Evolutionary conservation across 2,113 vertebrate species (phyloP), one percentile per base, ranked within the genome.

Genomic region (Pycnonotus jocosus): DNA sequence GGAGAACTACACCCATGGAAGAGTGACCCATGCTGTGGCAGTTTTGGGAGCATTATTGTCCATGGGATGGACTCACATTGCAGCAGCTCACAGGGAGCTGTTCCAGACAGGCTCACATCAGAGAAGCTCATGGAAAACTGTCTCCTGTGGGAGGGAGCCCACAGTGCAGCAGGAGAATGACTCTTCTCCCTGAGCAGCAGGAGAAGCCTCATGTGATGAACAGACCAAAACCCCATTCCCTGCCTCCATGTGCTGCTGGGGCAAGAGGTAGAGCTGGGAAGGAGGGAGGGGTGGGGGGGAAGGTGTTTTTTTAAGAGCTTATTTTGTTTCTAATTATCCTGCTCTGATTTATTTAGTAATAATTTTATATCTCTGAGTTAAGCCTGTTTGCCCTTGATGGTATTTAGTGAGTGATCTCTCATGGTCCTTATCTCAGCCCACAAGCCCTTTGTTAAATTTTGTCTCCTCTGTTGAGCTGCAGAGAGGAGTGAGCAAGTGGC

Each of bases 81-180:
- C 42, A 65, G 30, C 50, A 74, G 40, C 13, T 74, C 15, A 3
- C 30, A 56, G 3, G 15, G 12, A n/a, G 10, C 15, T 48, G n/a
- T 2, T 73, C 7, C 14, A 57, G 24, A 48, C n/a, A 16, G 24
- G 40, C 15, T 28, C 35, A 30, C 0, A 0, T 7, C 1, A 0
- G 15, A 48, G 50, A 56, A 64, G 23, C 9, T 48, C 2, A 24
- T 5, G 12, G 35, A 24, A 54, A 74, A 8, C 15, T 30, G 23
- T 28, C 28, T 47, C 40, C 48, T 27, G 8, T 54, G 60, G 30
- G 60, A 85, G 24, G 15, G 4, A n/a, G 15, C 14, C 13, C 40
- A 47, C 2, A 3, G 40, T 11, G 42, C 35, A 40, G 38, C 40
- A 56, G 30, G 30, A 28, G 23, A 65, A 24, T 0, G 1, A 11